These are phyloP conservation scores for Drosophila hamatofila DNA, from an alignment of 2,888 invertebrate species.

Conservation along the genomic window DNA sequence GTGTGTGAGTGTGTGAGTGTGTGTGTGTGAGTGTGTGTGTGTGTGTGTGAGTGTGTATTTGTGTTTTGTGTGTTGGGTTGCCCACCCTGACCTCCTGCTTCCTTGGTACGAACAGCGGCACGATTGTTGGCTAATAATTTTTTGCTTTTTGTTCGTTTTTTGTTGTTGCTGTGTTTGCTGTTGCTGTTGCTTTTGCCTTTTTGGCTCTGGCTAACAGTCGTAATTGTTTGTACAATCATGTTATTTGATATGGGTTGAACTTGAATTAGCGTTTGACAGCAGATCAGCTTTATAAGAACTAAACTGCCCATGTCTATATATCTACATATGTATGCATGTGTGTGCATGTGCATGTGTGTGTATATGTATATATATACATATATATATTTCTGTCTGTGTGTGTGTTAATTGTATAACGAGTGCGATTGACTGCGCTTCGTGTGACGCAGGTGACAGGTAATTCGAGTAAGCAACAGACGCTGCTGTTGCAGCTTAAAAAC, in stretches of 20 bases:
- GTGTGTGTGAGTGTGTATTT: slow-evolving; percentile 8
- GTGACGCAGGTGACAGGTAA: slow-evolving; percentile 61
- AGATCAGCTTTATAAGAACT: slow-evolving; percentile 73
- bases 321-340: slow-evolving; percentile 23
- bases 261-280: slow-evolving; percentile 80
- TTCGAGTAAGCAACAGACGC: slow-evolving; percentile 40
- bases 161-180: slow-evolving; percentile 31
- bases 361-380: slow-evolving; percentile 19
- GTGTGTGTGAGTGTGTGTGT: not conserved
- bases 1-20: slow-evolving; percentile 1
- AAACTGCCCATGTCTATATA: slow-evolving; percentile 44
- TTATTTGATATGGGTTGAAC: slow-evolving; percentile 80
- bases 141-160: slow-evolving; percentile 38
- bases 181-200: slow-evolving; percentile 59
- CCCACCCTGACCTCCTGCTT: slow-evolving; percentile 78
- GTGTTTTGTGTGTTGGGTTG: slow-evolving; percentile 40
- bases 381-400: slow-evolving; percentile 25
- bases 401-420: slow-evolving; percentile 46
- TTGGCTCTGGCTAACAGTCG: slow-evolving; percentile 58
- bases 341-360: slow-evolving; percentile 30
- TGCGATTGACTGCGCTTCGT: slow-evolving; percentile 34
- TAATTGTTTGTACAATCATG: slow-evolving; percentile 72
- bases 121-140: slow-evolving; percentile 70
- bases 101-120: slow-evolving; percentile 59
- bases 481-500: slow-evolving; percentile 30